phyloP scores from a whole-genome alignment of 2,113 vertebrate species.

The Alectura lathami region DNA sequence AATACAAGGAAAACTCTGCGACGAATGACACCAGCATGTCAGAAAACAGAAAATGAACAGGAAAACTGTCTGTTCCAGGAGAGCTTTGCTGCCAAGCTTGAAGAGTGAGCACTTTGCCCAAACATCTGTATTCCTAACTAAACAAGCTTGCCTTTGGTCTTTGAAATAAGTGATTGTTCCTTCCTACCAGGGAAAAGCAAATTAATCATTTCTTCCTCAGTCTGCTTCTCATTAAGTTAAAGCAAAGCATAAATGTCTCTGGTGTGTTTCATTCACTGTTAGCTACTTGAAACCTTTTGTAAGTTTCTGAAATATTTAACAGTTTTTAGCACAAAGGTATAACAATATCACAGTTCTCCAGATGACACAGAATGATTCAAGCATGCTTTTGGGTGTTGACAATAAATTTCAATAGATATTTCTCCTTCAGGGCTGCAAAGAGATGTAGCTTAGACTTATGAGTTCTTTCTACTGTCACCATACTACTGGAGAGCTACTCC shows the following conservation, averaged over 20 bases:
- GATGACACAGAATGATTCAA: background rate
- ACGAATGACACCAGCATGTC: background rate
- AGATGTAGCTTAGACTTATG: background rate
- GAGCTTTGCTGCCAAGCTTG: background rate
- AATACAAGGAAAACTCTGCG: background rate
- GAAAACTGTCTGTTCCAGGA: background rate
- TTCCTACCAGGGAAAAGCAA: constrained; percentile 26
- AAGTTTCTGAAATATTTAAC: background rate
- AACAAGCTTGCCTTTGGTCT: background rate
- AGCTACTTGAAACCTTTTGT: background rate
- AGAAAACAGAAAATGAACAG: background rate
- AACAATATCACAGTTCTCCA: background rate
- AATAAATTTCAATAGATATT: background rate
- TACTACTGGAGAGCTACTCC: background rate
- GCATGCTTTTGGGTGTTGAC: background rate
- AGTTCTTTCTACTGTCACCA: background rate
- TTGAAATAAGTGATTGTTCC: background rate
- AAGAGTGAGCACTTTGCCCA: background rate
- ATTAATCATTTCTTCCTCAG: background rate
- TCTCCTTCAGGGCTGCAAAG: background rate
- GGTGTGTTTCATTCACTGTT: background rate
- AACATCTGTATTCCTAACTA: background rate
- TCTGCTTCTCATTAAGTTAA: background rate
- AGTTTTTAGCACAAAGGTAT: background rate
- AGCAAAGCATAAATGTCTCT: background rate